Evolutionary conservation across 2,797 vertebrate genomes (phyloP).

Genomic region (Eleutherodactylus coqui): DNA sequence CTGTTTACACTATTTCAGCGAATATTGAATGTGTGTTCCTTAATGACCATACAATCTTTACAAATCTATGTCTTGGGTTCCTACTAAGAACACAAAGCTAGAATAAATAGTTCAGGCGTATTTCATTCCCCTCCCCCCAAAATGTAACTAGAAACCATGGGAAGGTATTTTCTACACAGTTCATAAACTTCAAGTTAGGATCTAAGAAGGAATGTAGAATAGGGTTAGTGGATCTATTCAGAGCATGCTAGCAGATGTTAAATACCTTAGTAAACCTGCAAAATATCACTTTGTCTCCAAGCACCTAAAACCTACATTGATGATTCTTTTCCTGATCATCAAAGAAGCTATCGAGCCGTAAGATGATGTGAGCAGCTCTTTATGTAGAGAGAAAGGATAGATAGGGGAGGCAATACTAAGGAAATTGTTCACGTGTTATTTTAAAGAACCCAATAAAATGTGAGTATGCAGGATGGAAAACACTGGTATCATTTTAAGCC

Average conservation of each 20-base stretch:
- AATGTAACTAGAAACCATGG: conserved; percentile 64
- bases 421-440: not conserved
- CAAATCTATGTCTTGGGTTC: conserved; percentile 49
- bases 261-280: conserved; percentile 34
- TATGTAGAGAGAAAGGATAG: not conserved
- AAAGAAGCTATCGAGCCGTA: not conserved
- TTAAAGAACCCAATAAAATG: not conserved
- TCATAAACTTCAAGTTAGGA: conserved; percentile 62
- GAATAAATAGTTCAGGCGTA: conserved; percentile 58
- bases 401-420: not conserved
- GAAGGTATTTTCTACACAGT: conserved; percentile 65
- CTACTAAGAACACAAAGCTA: conserved; percentile 59
- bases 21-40: not conserved
- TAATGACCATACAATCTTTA: conserved; percentile 31
- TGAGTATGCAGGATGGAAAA: not conserved
- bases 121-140: conserved; percentile 62
- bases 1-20: conserved; percentile 21
- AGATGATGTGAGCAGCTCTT: not conserved
- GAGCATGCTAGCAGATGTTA: conserved; percentile 52
- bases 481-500: not conserved
- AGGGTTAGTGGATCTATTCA: conserved; percentile 53
- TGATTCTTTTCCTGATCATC: not conserved
- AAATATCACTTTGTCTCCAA: conserved; percentile 1
- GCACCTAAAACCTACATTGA: not conserved
- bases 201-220: conserved; percentile 63